Percentiles rank a stretch among this genome's conserved stretches.
phyloP scores from a whole-genome alignment of 2,888 invertebrate genomes.

The Griposia aprilina region DNA sequence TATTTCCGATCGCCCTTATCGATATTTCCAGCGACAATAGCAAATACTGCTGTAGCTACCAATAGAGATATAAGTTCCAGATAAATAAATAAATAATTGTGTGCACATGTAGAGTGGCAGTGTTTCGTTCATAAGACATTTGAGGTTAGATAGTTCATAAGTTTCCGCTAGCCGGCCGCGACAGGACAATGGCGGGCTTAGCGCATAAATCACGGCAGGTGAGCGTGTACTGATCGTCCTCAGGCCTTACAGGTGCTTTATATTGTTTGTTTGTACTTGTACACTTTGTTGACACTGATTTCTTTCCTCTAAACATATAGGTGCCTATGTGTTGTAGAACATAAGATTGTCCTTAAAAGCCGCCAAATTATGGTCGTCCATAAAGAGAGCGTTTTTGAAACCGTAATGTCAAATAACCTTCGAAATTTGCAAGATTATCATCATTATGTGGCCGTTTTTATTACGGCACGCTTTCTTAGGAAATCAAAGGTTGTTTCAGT shows the following conservation, averaged over 20 bases:
- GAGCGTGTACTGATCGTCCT: conserved; percentile 79
- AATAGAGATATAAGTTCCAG: conserved; percentile 34
- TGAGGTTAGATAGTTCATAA: conserved; percentile 83
- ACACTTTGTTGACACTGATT: conserved; percentile 37
- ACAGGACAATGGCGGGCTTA: conserved; percentile 85
- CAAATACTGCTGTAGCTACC: conserved; percentile 22
- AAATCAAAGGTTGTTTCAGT: neutral
- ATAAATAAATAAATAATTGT: conserved; percentile 60
- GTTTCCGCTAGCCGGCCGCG: conserved; percentile 78
- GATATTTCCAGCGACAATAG: conserved; percentile 8
- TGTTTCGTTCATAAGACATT: conserved; percentile 74
- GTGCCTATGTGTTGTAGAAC: neutral
- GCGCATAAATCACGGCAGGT: conserved; percentile 87
- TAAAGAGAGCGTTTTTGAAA: neutral
- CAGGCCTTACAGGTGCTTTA: conserved; percentile 76
- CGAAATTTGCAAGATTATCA: neutral
- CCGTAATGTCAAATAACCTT: neutral
- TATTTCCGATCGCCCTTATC: neutral
- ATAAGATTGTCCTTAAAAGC: neutral
- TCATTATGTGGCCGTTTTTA: neutral
- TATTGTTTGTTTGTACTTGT: conserved; percentile 70
- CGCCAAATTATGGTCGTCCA: neutral
- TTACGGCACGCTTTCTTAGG: neutral
- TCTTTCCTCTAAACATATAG: conserved; percentile 14
- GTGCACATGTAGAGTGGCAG: conserved; percentile 48